phyloP scores from a whole-genome alignment of 2,888 invertebrate species.

The Ptilodon capucinus region DNA sequence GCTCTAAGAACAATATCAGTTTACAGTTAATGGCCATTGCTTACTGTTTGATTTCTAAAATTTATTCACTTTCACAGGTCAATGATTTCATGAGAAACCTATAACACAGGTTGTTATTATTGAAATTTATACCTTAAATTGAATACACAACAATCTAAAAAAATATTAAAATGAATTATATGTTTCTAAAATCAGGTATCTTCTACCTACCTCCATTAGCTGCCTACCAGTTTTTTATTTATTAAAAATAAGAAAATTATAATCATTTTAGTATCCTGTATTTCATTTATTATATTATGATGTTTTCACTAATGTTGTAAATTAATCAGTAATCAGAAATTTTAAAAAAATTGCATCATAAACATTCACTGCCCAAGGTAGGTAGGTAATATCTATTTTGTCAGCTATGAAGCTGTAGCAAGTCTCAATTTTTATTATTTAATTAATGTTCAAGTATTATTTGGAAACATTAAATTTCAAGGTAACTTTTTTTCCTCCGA shows the following conservation, averaged over 20 bases:
- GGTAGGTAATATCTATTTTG: neutral
- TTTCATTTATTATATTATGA: too few relatives aligned
- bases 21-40: neutral
- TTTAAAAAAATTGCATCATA: neutral
- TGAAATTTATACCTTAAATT: too few relatives aligned
- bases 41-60: neutral
- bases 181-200: too few relatives aligned
- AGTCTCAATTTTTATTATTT: neutral
- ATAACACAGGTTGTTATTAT: neutral
- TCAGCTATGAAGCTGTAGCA: neutral
- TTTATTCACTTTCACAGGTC: neutral
- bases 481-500: slow-evolving; percentile 30
- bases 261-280: too few relatives aligned
- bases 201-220: too few relatives aligned
- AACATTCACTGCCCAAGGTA: neutral
- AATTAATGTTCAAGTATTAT: slow-evolving; percentile 4
- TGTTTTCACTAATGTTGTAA: too few relatives aligned
- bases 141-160: neutral
- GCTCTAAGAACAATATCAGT: neutral
- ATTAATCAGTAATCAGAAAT: neutral
- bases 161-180: too few relatives aligned
- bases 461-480: slow-evolving; percentile 33
- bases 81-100: neutral
- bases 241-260: too few relatives aligned
- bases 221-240: too few relatives aligned